Evolutionary conservation across 2,113 vertebrate genomes (phyloP).

Genomic region (Leptobrachium ailaonicum): DNA sequence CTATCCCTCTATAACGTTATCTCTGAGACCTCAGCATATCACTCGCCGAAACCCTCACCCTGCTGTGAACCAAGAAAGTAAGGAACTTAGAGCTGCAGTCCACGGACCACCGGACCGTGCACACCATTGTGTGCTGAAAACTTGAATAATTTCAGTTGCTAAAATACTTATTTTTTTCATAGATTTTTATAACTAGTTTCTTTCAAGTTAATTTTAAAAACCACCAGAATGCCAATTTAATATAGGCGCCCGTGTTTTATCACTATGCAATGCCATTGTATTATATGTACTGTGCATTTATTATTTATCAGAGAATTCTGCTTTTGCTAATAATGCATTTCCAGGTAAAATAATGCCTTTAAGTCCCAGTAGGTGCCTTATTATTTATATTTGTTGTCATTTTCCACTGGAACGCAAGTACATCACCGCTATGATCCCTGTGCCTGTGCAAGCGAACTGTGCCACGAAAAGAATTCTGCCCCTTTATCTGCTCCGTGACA

Average conservation of each 20-base stretch:
- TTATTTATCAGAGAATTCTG: slow-evolving; percentile 9
- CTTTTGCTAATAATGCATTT: slow-evolving; percentile 29
- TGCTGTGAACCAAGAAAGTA: too few relatives aligned
- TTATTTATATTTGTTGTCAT: slow-evolving; percentile 45
- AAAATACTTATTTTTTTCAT: neutral
- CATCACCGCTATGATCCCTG: slow-evolving; percentile 46
- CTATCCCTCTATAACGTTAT: too few relatives aligned
- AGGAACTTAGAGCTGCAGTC: too few relatives aligned
- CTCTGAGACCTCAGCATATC: too few relatives aligned
- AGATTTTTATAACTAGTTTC: neutral
- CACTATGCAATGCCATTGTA: neutral
- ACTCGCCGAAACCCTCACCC: too few relatives aligned
- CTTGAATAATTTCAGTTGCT: too few relatives aligned
- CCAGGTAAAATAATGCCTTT: slow-evolving; percentile 10
- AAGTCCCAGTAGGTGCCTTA: neutral
- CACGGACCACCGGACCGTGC: too few relatives aligned
- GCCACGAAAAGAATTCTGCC: slow-evolving; percentile 46
- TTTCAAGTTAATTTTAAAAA: neutral
- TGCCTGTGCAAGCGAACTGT: slow-evolving; percentile 53
- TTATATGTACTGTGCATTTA: neutral
- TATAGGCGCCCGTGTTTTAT: neutral
- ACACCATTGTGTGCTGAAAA: too few relatives aligned
- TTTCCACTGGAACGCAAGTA: slow-evolving; percentile 47
- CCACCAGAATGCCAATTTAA: neutral
- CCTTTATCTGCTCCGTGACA: slow-evolving; percentile 57